These are phyloP conservation scores for Fratercula arctica DNA, from an alignment of 2,797 vertebrate genomes.

Conservation along the genomic window DNA sequence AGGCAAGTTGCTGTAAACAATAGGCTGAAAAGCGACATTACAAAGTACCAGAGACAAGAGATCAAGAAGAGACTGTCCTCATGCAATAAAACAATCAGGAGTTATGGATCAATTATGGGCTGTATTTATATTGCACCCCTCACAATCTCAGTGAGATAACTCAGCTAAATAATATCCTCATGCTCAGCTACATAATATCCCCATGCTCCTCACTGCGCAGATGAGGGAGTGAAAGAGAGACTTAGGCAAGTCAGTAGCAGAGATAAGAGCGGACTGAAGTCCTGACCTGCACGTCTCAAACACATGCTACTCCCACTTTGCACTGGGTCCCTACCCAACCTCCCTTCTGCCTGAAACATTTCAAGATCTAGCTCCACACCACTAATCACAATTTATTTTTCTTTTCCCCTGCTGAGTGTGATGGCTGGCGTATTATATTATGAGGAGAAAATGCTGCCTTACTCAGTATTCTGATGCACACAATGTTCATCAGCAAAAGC, in stretches of 20 bases:
- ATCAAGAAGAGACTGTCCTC: background rate
- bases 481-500: background rate
- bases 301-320: background rate
- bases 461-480: background rate
- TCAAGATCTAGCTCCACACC: background rate
- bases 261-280: background rate
- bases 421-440: background rate
- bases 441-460: background rate
- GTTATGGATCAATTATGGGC: background rate
- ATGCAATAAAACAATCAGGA: background rate
- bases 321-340: accelerated
- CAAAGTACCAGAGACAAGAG: background rate
- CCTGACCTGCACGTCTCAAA: background rate
- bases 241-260: background rate
- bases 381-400: background rate
- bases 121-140: background rate
- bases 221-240: background rate
- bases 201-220: background rate
- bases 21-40: background rate
- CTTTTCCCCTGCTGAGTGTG: background rate
- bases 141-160: background rate
- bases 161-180: background rate
- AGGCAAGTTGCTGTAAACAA: background rate
- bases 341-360: background rate
- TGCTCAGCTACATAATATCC: background rate